phyloP scores from a whole-genome alignment of 2,888 invertebrate genomes.

The Galerucella nymphaeae region DNA sequence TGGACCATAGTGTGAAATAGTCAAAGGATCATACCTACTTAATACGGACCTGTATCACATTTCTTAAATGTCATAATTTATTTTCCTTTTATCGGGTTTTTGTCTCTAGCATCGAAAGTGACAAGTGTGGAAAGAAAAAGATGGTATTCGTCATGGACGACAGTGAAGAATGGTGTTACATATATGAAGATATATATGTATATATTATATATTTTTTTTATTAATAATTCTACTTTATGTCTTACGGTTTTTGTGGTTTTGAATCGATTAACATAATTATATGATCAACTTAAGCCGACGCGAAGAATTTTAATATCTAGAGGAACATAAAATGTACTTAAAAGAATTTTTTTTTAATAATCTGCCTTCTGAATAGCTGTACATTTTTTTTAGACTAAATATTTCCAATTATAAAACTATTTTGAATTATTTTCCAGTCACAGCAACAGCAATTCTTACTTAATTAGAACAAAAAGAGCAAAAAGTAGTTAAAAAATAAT shows the following conservation, averaged over 20 bases:
- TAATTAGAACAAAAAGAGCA: too few relatives aligned
- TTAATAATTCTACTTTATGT: background rate
- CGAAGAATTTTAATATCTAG: background rate
- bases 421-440: too few relatives aligned
- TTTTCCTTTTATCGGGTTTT: conserved; percentile 33
- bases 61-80: conserved; percentile 28
- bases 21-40: too few relatives aligned
- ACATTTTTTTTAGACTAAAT: too few relatives aligned
- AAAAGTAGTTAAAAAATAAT: too few relatives aligned
- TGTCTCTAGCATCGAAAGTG: conserved; percentile 22
- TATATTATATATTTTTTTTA: conserved; percentile 4
- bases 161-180: conserved; percentile 17
- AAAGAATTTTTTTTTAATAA: background rate
- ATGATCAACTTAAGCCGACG: background rate
- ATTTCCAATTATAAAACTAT: too few relatives aligned
- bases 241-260: background rate
- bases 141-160: conserved; percentile 19
- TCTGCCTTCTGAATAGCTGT: too few relatives aligned
- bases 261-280: background rate
- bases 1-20: too few relatives aligned
- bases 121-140: conserved; percentile 30
- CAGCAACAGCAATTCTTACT: too few relatives aligned
- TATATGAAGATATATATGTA: background rate
- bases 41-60: background rate
- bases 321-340: background rate